Evolutionary conservation across 2,113 vertebrate genomes (phyloP).

Genomic region (Delphinapterus leucas): DNA sequence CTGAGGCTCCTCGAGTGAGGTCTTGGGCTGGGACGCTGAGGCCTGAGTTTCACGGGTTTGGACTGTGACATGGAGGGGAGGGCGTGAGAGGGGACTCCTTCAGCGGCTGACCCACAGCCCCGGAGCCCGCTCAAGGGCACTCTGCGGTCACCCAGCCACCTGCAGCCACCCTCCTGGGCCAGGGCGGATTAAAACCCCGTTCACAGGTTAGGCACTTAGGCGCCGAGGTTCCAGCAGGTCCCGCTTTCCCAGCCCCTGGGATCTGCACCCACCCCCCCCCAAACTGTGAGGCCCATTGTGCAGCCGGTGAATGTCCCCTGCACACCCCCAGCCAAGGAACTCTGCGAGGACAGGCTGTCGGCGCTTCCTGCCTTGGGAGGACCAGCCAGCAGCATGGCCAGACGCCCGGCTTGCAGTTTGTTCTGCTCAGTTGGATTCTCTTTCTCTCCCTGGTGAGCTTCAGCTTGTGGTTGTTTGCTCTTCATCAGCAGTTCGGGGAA

Average conservation of each 20-base stretch:
- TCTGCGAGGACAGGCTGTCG: background rate
- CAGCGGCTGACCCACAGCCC: background rate
- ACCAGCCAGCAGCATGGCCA: background rate
- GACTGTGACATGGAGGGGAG: background rate
- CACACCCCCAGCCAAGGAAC: background rate
- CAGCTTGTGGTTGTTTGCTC: background rate
- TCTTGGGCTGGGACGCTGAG: background rate
- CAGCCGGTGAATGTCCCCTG: background rate
- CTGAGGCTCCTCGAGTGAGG: background rate
- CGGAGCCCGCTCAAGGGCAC: background rate
- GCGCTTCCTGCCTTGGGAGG: constrained; percentile 10
- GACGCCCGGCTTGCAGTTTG: background rate
- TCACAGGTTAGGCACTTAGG: background rate
- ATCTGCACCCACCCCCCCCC: background rate
- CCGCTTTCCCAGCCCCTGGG: background rate
- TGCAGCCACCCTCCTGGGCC: background rate
- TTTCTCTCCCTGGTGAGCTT: constrained; percentile 33
- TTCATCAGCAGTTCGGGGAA: background rate
- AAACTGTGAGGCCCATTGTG: too few relatives aligned
- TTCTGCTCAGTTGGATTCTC: constrained; percentile 25
- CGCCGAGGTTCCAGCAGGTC: background rate
- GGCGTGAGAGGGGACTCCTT: background rate
- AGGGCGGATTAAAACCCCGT: background rate
- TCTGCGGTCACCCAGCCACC: background rate
- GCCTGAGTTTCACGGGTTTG: background rate